Base-by-base conservation (phyloP, 2,113 vertebrate species). In the Todiramphus chloris region DNA sequence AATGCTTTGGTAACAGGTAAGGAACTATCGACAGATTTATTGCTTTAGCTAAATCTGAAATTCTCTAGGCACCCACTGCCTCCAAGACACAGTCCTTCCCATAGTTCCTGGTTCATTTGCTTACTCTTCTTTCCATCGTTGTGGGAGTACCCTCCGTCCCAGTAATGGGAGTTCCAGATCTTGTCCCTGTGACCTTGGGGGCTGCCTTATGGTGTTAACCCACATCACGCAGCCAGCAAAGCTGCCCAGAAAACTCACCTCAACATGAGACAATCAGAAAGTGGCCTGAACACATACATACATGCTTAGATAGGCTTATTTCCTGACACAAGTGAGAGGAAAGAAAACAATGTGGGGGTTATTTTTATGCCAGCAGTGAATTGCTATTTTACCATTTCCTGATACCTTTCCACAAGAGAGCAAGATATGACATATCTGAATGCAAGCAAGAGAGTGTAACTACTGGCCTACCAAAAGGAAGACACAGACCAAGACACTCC, bases 281-380 rank as follows among this genome's bases (percentile, higher is more conserved):
- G 39, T 0, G 0, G 11, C 35, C 77, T 0, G 0, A n/a, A 68
- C 33, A 3, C 25, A 41, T 5, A 37, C 6, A 14, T 3, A 18
- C 2, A 1, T 41, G 51, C 13, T 13, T 5, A 4, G 19, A 63
- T 28, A n/a, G 4, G 2, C 27, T 85, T 72, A 56, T 37, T 90
- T 50, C 58, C 66, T 43, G 51, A 19, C 5, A 50, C 6, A 67
- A 66, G 35, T 0, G 2, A 33, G 16, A 78, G 41, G 28, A 73
- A 84, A 69, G 5, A n/a, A 48, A 56, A 9, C 12, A 43, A 48
- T 59, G 56, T 27, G 5, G 23, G 20, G 14, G 6, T 68, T 33
- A 82, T 31, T 85, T 80, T 69, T 44, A 60, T 16, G 28, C 5
- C 41, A 80, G 13, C 23, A 76, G 28, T 15, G 20, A 68, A 30